Evolutionary conservation across 2,113 vertebrate genomes (phyloP).

Genomic region (Eulacestoma nigropectus): DNA sequence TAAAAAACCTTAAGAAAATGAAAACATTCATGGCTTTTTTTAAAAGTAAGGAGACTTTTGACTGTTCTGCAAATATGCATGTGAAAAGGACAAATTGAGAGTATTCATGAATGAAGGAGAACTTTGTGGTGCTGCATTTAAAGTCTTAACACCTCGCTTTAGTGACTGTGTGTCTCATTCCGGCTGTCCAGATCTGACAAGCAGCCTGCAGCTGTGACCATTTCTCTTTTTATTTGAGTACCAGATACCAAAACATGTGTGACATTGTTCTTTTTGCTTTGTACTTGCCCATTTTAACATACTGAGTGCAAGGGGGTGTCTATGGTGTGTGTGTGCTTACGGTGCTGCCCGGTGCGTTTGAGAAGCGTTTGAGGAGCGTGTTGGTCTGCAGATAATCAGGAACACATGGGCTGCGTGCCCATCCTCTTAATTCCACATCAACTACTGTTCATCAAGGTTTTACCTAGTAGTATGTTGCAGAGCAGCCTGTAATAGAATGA

Average conservation of each 20-base stretch:
- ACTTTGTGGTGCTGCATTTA: neutral
- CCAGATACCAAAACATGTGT: neutral
- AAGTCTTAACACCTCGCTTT: neutral
- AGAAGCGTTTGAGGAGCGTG: neutral
- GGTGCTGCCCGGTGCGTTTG: neutral
- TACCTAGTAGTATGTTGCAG: neutral
- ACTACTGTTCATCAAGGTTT: neutral
- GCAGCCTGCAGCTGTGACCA: neutral
- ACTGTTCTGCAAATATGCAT: neutral
- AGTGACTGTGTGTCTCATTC: fast-evolving
- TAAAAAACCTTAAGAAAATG: neutral
- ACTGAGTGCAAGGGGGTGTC: fast-evolving
- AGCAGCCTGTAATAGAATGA: neutral
- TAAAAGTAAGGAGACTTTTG: neutral
- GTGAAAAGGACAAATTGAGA: neutral
- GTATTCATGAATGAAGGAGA: neutral
- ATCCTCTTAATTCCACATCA: neutral
- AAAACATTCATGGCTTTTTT: neutral
- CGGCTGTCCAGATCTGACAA: neutral
- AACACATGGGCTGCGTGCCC: fast-evolving
- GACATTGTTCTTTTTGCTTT: neutral
- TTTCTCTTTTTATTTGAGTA: neutral
- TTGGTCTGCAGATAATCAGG: neutral
- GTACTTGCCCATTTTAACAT: neutral
- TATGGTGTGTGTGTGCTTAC: fast-evolving